Conservation (phyloP, 1,140 invertebrate species). For the Monochamus saltuarius region DNA sequence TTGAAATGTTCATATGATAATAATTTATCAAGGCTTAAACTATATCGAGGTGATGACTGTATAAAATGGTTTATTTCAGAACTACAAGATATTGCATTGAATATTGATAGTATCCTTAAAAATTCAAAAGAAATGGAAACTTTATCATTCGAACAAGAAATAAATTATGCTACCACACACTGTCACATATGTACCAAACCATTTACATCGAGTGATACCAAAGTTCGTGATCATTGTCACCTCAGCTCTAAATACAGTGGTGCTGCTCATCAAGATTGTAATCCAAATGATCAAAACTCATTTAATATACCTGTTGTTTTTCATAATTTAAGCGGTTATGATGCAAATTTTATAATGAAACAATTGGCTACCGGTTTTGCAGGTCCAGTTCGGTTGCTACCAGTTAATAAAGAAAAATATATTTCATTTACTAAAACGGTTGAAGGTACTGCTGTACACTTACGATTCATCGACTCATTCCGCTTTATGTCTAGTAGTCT, state of each 20-base stretch:
- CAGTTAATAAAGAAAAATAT: conserved; percentile 26
- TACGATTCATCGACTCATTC: conserved; percentile 26
- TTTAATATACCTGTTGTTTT: conserved; percentile 27
- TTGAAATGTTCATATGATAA: too few species aligned
- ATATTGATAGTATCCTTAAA: too few species aligned
- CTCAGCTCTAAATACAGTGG: conserved; percentile 39
- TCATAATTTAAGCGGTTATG: conserved; percentile 24
- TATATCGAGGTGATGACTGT: too few species aligned
- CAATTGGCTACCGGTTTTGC: conserved; percentile 10
- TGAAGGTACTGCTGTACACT: conserved; percentile 8
- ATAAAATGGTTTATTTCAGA: too few species aligned
- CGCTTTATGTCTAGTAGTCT: conserved; percentile 25
- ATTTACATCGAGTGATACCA: conserved; percentile 18
- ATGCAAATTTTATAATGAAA: conserved; percentile 24
- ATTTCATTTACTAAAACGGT: conserved; percentile 21
- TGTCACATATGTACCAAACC: conserved; percentile 40
- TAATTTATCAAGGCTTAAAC: too few species aligned
- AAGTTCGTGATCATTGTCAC: conserved; percentile 30
- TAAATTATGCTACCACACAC: too few species aligned
- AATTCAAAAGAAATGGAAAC: too few species aligned
- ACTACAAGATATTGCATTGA: too few species aligned
- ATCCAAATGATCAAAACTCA: conserved; percentile 37
- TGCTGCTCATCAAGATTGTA: conserved; percentile 45
- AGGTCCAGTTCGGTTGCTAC: conserved; percentile 19
- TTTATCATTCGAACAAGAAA: too few species aligned